Evolutionary conservation across 2,797 vertebrate genomes (phyloP), one percentile per base, ranked within the genome.

Genomic region (Ispidina picta): DNA sequence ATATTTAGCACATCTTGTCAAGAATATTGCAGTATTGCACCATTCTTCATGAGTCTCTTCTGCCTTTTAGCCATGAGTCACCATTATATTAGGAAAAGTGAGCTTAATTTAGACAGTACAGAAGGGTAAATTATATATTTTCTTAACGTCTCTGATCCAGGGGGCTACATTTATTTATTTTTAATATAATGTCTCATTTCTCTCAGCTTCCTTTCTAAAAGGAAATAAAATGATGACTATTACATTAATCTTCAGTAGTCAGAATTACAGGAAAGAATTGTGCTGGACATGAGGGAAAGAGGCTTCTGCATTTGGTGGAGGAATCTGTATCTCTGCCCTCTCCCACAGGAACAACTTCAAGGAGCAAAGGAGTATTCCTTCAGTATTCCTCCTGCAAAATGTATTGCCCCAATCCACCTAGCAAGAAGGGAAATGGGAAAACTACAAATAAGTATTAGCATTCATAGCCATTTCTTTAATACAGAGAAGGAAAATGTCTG

Each of bases 61-160:
- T 78, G 73, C 73, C 87, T 74, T 77, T 54, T 55, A 71, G 65
- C 71, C 82, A 13, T 86, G 93, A 94, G 51, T 90, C 90, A 93
- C 56, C 60, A 55, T 43, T 83, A 60, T 68, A 60, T 56, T 28
- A 79, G 31, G 76, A 81, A 83, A 89, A 69, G 74, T 23, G 43
- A 81, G 44, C 46, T 89, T 49, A 86, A 83, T 89, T 93, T 65
- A 76, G 82, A 23, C 60, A 91, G 43, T 39, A 37, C 46, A 54
- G 44, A 91, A 35, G 14, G 58, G 22, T 41, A 60, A 80, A 77
- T 92, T 48, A 64, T 7, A 9, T 39, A 64, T 37, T 33, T 86
- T 73, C 74, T 86, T 52, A 33, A 60, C 15, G 48, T 69, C 41
- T 86, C 26, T 80, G 43, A 58, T 93, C 82, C 55, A 58, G 22